Evolutionary conservation across 2,888 invertebrate species (phyloP).

Genomic region (Eustalomyia histrio): DNA sequence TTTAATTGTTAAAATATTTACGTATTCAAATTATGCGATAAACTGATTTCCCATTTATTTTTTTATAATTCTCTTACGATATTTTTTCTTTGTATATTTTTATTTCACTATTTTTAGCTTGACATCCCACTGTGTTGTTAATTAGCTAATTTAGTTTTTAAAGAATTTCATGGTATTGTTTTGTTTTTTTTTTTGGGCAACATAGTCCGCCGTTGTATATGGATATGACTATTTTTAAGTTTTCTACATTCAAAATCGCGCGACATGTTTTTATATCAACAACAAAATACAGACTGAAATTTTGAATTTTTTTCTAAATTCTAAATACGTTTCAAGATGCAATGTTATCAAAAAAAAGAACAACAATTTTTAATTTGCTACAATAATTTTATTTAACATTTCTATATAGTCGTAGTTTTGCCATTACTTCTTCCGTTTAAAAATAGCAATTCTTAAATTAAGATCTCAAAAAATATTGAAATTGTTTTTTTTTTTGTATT

Average conservation of each 20-base stretch:
- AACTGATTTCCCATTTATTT: background rate
- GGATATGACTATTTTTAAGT: conserved; percentile 14
- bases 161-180: conserved; percentile 8
- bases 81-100: background rate
- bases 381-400: conserved; percentile 45
- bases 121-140: conserved; percentile 19
- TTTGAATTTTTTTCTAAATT: conserved; percentile 33
- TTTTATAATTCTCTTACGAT: background rate
- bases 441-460: conserved; percentile 62
- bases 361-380: conserved; percentile 36
- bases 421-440: conserved; percentile 46
- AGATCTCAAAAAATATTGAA: conserved; percentile 46
- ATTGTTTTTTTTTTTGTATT: conserved; percentile 12
- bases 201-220: conserved; percentile 25
- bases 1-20: background rate
- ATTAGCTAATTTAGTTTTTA: background rate
- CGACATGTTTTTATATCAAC: conserved; percentile 50
- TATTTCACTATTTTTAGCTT: conserved; percentile 1
- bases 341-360: conserved; percentile 50
- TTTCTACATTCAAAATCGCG: conserved; percentile 18
- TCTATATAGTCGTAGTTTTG: conserved; percentile 20
- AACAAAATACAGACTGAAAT: conserved; percentile 49
- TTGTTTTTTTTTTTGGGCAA: background rate
- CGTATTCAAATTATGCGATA: too few species aligned
- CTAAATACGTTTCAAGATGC: conserved; percentile 44